Percentiles rank a stretch among this genome's conserved stretches.
Conservation (phyloP, 1,140 invertebrate genomes). For the Trichonephila inaurata region DNA sequence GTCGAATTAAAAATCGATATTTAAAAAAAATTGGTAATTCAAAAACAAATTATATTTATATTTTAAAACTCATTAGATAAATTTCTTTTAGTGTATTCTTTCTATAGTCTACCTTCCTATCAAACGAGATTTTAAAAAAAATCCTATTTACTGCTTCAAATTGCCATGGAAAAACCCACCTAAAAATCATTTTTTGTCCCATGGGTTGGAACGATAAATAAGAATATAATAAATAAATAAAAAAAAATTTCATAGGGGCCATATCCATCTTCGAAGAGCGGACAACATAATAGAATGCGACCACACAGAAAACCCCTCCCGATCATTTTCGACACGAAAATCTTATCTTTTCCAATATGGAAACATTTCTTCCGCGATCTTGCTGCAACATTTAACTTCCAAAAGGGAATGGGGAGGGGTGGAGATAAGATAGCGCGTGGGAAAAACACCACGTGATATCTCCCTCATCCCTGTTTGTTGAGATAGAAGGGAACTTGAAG, state of each 20-base stretch:
- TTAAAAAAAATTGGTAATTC: too few relatives aligned
- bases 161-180: neutral
- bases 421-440: constrained; percentile 52
- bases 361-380: constrained; percentile 26
- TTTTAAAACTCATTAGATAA: too few relatives aligned
- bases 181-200: neutral
- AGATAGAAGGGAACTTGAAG: constrained; percentile 43
- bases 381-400: constrained; percentile 55
- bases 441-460: constrained; percentile 36
- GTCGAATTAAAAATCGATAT: too few relatives aligned
- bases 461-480: constrained; percentile 19
- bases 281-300: constrained; percentile 56
- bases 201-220: neutral
- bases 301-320: neutral
- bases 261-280: constrained; percentile 41
- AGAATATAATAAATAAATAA: neutral
- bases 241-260: neutral
- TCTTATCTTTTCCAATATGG: constrained; percentile 58
- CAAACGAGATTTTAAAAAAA: neutral
- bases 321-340: constrained; percentile 30
- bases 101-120: neutral
- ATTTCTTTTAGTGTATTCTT: too few relatives aligned
- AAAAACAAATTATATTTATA: too few relatives aligned
- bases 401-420: neutral
- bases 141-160: neutral